phyloP scores from a whole-genome alignment of 2,888 invertebrate species.

The Caenorhabditis plicata region DNA sequence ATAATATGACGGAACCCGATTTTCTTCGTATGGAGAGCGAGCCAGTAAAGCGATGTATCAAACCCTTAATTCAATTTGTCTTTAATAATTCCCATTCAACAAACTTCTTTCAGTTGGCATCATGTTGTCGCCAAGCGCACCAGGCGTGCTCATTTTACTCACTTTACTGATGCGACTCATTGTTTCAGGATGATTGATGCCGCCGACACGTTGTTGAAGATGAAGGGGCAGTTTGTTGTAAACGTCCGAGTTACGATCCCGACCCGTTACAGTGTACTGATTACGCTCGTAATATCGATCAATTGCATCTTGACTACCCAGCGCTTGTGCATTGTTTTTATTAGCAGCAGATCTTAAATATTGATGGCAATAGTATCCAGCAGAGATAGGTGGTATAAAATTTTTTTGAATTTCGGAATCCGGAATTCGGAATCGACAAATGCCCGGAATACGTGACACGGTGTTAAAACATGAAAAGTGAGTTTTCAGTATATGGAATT shows the following conservation, averaged over 20 bases:
- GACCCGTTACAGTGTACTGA: slow-evolving; percentile 24
- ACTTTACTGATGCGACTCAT: slow-evolving; percentile 4
- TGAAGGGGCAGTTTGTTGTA: slow-evolving; percentile 21
- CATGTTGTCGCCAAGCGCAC: slow-evolving; percentile 17
- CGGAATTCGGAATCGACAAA: no score
- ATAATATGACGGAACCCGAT: slow-evolving; percentile 46
- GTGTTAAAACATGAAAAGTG: no score
- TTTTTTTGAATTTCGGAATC: no score
- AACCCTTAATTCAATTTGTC: slow-evolving; percentile 21
- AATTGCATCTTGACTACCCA: slow-evolving; percentile 8
- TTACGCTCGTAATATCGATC: slow-evolving; percentile 28
- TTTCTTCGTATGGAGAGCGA: slow-evolving; percentile 36
- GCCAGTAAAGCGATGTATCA: slow-evolving; percentile 43
- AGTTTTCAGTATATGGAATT: no score
- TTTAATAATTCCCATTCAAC: background rate
- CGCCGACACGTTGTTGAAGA: slow-evolving; percentile 17
- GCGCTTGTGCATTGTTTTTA: background rate
- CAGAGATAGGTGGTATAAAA: no score
- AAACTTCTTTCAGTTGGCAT: slow-evolving; percentile 9
- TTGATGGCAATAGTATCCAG: no score
- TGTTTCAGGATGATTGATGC: slow-evolving; percentile 1
- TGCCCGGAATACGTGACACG: no score
- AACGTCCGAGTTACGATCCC: slow-evolving; percentile 12
- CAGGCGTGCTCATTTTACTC: slow-evolving; percentile 17
- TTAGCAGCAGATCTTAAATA: no score